phyloP scores from a whole-genome alignment of 2,888 invertebrate species.

The Aporophyla lueneburgensis region DNA sequence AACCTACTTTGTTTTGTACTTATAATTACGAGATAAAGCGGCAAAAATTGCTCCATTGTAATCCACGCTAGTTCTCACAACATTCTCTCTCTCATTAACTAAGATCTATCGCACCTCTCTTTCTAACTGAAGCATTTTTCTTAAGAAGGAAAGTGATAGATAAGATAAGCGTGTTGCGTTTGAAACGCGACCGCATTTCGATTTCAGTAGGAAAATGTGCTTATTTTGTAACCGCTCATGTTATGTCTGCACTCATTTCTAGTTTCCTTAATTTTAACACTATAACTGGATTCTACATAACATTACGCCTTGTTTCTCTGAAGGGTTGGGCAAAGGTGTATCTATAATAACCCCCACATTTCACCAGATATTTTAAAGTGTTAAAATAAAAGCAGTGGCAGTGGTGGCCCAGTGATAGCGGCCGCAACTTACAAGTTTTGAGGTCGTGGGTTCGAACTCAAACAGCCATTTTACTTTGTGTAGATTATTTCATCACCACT shows the following conservation, averaged over 20 bases:
- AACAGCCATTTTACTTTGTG: too few species aligned
- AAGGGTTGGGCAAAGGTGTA: too few species aligned
- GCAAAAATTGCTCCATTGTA: constrained; percentile 75
- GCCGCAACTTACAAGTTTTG: too few species aligned
- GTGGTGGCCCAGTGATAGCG: too few species aligned
- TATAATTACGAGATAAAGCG: constrained; percentile 71
- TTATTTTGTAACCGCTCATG: constrained; percentile 50
- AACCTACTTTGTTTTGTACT: constrained; percentile 69
- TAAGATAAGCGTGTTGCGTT: constrained; percentile 40
- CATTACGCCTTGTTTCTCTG: too few species aligned
- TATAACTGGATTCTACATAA: background rate
- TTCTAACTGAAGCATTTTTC: constrained; percentile 63
- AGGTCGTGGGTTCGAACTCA: too few species aligned
- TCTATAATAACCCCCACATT: too few species aligned
- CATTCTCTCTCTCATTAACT: constrained; percentile 66
- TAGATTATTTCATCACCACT: too few species aligned
- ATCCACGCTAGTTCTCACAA: constrained; percentile 74
- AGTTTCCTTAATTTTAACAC: constrained; percentile 19
- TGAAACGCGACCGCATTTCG: constrained; percentile 70
- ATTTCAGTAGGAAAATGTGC: constrained; percentile 68
- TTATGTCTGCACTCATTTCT: constrained; percentile 32
- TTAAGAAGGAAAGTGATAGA: constrained; percentile 72
- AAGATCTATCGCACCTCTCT: constrained; percentile 71
- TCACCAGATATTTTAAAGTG: too few species aligned
- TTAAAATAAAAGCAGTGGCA: too few species aligned